A percentile compares a stretch with the other conserved stretches of the same genome.
Conservation (phyloP, 2,888 invertebrate species). For the Cancer borealis region DNA sequence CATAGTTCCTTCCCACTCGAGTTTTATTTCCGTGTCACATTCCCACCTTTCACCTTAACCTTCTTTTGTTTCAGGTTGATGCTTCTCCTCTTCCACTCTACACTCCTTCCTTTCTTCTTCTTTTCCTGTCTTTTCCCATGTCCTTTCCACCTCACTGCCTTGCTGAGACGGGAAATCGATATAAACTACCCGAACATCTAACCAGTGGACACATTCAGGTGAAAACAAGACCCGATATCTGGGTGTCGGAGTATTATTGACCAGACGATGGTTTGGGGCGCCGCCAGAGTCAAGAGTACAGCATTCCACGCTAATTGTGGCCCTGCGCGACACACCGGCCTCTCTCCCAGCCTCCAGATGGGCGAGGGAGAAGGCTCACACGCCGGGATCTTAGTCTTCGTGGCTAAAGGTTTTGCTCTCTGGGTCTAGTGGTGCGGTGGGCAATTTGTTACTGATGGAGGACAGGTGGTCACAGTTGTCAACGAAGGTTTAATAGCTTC, state of each 20-base stretch:
- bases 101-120: neutral
- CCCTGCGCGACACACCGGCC: conserved; percentile 18
- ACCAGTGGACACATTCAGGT: conserved; percentile 47
- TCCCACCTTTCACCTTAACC: neutral
- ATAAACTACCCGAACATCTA: conserved; percentile 50
- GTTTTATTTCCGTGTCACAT: neutral
- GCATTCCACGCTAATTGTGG: conserved; percentile 66
- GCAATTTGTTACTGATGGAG: conserved; percentile 47
- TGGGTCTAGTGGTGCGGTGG: neutral
- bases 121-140: neutral
- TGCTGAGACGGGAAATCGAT: neutral
- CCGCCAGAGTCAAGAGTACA: conserved; percentile 58
- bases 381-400: conserved; percentile 34
- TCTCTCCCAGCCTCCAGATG: neutral
- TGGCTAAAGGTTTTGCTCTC: neutral
- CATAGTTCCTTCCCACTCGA: conserved; percentile 10
- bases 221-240: conserved; percentile 49
- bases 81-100: neutral
- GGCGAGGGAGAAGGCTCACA: neutral
- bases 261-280: conserved; percentile 42
- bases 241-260: conserved; percentile 48
- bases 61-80: neutral
- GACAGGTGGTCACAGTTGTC: conserved; percentile 49
- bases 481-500: conserved; percentile 33
- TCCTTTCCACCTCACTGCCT: neutral